Conservation (phyloP, 2,888 invertebrate species). For the Nemotelus pantherinus region DNA sequence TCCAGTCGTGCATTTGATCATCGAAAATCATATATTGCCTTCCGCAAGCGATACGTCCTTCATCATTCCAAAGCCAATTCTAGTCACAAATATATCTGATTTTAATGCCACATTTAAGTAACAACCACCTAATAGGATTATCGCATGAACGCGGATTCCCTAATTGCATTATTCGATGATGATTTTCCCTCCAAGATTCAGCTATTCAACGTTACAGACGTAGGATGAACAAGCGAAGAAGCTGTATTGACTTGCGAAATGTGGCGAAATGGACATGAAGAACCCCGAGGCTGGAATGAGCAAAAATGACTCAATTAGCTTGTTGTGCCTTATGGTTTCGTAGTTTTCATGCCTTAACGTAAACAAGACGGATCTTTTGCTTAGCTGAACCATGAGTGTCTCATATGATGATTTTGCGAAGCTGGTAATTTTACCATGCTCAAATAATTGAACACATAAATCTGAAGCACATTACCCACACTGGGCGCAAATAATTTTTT, state of each 20-base stretch:
- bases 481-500: too few species aligned
- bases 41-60: background rate
- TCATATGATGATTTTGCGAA: too few species aligned
- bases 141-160: slow-evolving; percentile 22
- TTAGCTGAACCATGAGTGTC: too few species aligned
- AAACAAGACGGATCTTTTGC: too few species aligned
- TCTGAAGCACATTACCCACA: too few species aligned
- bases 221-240: background rate
- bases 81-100: slow-evolving; percentile 20
- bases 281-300: background rate
- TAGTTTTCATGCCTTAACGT: too few species aligned
- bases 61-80: slow-evolving; percentile 9
- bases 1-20: slow-evolving; percentile 3
- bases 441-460: too few species aligned
- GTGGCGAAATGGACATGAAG: background rate
- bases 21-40: background rate
- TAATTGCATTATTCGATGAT: slow-evolving; percentile 39
- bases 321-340: background rate
- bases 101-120: slow-evolving; percentile 35
- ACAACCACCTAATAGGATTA: slow-evolving; percentile 37
- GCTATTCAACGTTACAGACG: background rate
- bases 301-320: slow-evolving; percentile 25
- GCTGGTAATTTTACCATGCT: too few species aligned
- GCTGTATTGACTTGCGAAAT: too few species aligned
- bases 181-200: slow-evolving; percentile 27